Conservation (phyloP, 2,797 vertebrate species). For the Xenops minutus region DNA sequence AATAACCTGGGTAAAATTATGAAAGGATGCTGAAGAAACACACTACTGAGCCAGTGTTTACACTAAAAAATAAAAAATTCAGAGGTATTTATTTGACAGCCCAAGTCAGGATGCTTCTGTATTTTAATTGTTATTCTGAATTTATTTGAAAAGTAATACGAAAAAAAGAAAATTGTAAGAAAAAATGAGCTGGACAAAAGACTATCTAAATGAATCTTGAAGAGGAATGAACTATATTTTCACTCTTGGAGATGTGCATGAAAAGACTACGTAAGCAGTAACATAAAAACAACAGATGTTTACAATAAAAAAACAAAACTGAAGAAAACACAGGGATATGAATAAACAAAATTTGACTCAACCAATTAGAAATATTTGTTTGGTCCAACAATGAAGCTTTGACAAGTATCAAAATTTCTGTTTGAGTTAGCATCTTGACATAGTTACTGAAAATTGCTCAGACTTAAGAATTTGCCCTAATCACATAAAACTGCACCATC, state of each 20-base stretch:
- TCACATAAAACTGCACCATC: constrained; percentile 58
- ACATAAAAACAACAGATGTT: constrained; percentile 52
- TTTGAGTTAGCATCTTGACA: constrained; percentile 36
- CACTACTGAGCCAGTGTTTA: background rate
- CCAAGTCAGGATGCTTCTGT: background rate
- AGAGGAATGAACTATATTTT: background rate
- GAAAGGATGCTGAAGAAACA: background rate
- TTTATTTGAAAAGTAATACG: background rate
- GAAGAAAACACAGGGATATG: constrained; percentile 19
- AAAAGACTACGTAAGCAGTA: background rate
- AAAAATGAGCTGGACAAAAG: background rate
- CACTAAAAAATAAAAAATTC: background rate
- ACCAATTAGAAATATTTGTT: constrained; percentile 10
- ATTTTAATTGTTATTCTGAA: background rate
- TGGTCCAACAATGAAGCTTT: constrained; percentile 24
- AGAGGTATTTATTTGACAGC: background rate
- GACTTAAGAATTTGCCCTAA: constrained; percentile 61
- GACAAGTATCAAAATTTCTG: constrained; percentile 15
- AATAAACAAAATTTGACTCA: background rate
- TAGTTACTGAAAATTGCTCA: constrained; percentile 35
- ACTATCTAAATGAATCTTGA: background rate
- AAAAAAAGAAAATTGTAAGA: background rate
- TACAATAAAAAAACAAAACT: background rate
- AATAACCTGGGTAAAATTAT: background rate
- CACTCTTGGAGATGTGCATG: background rate